Evolutionary conservation across 1,140 invertebrate genomes (phyloP).

Genomic region (Drosophila baimaii): DNA sequence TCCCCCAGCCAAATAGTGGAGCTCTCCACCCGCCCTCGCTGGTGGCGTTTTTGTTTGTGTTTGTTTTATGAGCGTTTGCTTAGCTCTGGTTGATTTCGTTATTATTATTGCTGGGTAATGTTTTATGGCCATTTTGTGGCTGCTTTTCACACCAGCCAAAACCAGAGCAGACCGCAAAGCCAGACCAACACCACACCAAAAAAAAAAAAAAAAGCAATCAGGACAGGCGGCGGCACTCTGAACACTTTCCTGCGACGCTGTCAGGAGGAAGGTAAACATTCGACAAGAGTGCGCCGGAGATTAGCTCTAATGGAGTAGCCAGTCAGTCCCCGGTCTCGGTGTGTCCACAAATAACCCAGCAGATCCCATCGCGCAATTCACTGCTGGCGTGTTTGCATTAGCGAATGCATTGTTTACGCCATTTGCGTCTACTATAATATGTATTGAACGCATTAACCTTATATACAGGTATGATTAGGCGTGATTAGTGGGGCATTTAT

Average conservation of each 20-base stretch:
- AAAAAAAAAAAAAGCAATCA: constrained; percentile 4
- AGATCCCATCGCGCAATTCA: constrained; percentile 34
- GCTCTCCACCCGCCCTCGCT: background rate
- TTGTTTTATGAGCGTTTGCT: constrained; percentile 64
- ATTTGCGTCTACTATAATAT: constrained; percentile 16
- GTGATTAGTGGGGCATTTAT: background rate
- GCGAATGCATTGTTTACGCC: constrained; percentile 38
- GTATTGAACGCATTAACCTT: constrained; percentile 23
- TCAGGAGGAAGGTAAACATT: constrained; percentile 24
- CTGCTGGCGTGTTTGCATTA: constrained; percentile 35
- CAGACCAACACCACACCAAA: constrained; percentile 32
- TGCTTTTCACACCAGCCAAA: constrained; percentile 30
- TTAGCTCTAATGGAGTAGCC: constrained; percentile 71
- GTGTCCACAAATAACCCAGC: constrained; percentile 33
- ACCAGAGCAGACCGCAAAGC: constrained; percentile 17
- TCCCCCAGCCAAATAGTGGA: constrained; percentile 4
- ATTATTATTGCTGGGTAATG: constrained; percentile 67
- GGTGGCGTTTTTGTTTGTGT: constrained; percentile 59
- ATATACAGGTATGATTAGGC: constrained; percentile 20
- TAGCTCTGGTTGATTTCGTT: constrained; percentile 67
- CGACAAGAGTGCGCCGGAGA: constrained; percentile 49
- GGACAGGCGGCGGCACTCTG: constrained; percentile 25
- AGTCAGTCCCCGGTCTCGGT: background rate
- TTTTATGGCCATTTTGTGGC: constrained; percentile 62
- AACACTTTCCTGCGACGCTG: constrained; percentile 56